Percentiles rank a stretch among this genome's conserved stretches.
Conservation (phyloP, 2,113 vertebrate genomes). For the Laticauda laticaudata region DNA sequence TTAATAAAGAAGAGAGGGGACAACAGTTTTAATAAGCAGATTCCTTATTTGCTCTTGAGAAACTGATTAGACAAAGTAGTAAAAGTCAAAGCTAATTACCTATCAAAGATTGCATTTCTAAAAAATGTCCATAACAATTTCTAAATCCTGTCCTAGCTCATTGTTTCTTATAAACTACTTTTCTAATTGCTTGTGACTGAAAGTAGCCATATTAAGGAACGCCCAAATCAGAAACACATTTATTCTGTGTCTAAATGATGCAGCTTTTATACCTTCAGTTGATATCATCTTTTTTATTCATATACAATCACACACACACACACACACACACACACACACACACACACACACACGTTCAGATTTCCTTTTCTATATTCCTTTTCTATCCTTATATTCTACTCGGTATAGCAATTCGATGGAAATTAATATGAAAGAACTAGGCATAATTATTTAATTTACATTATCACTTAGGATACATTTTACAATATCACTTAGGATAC, state of each 20-base stretch:
- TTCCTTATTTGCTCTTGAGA: not conserved
- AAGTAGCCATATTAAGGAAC: slow-evolving; percentile 21
- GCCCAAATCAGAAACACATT: slow-evolving; percentile 41
- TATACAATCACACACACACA: not conserved
- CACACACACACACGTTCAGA: not conserved
- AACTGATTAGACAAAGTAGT: slow-evolving; percentile 44
- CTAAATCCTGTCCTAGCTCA: slow-evolving; percentile 53
- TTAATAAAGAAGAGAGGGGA: not conserved
- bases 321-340: not conserved
- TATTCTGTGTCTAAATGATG: slow-evolving; percentile 26
- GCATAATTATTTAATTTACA: not conserved
- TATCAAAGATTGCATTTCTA: slow-evolving; percentile 21
- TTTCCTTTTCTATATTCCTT: slow-evolving; percentile 30
- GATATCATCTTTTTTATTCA: slow-evolving; percentile 8
- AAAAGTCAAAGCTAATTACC: slow-evolving; percentile 38
- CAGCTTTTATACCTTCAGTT: slow-evolving; percentile 25
- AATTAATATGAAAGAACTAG: slow-evolving; percentile 32
- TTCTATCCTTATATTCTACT: not conserved
- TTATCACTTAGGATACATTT: too few species aligned
- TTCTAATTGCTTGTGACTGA: slow-evolving; percentile 46
- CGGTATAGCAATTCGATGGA: not conserved
- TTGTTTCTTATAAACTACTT: slow-evolving; percentile 39
- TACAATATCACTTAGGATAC: slow-evolving; percentile 19
- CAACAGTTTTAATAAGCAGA: not conserved
- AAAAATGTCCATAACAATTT: slow-evolving; percentile 47